phyloP scores from a whole-genome alignment of 2,113 vertebrate genomes.

The Telmatochromis brachygnathus region DNA sequence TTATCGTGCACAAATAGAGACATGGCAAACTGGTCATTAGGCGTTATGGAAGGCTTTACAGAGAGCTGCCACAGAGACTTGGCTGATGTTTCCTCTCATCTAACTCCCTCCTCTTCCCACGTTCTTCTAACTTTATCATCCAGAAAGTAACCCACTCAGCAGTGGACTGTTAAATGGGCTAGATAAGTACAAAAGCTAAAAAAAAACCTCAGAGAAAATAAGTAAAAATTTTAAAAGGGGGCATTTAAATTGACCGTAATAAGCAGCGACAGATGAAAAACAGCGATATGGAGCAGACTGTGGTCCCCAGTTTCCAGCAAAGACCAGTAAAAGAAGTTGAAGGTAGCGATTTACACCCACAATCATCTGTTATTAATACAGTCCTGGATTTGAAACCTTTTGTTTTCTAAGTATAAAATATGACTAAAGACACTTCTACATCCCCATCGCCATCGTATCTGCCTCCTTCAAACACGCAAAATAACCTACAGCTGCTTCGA shows the following conservation, averaged over 20 bases:
- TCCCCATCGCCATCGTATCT: background rate
- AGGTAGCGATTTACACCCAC: background rate
- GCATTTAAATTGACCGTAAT: background rate
- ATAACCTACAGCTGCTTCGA: background rate
- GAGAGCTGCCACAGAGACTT: background rate
- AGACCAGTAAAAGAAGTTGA: background rate
- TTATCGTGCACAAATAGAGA: background rate
- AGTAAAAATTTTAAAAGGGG: background rate
- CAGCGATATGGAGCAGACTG: background rate
- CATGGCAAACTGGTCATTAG: background rate
- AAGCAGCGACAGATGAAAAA: background rate
- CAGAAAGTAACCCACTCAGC: background rate
- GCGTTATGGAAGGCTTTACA: background rate
- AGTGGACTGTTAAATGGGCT: background rate
- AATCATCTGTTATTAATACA: background rate
- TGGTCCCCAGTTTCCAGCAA: background rate
- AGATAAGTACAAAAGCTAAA: background rate
- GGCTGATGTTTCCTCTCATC: background rate
- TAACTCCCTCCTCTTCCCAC: background rate
- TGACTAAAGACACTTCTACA: background rate
- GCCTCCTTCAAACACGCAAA: background rate
- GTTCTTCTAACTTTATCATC: background rate
- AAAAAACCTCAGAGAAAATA: background rate
- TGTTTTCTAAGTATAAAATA: background rate
- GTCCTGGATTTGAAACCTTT: background rate